These are phyloP conservation scores for Lingula anatina DNA, from an alignment of 2,888 invertebrate genomes.

Conservation along the genomic window DNA sequence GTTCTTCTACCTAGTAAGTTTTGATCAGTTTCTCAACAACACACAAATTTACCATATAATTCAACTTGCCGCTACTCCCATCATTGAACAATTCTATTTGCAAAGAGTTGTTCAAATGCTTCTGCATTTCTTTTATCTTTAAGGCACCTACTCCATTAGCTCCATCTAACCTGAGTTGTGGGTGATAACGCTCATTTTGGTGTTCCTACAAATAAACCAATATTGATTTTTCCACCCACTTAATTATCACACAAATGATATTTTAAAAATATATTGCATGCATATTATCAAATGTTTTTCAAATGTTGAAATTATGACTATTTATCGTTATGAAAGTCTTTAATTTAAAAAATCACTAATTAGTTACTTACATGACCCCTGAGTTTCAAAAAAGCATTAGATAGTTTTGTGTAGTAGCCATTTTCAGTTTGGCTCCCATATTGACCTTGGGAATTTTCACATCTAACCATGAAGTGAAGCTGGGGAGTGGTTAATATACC, in stretches of 20 bases:
- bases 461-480: constrained; percentile 87
- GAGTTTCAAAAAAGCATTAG: constrained; percentile 71
- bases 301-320: too few species aligned
- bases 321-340: too few species aligned
- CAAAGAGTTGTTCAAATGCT: constrained; percentile 61
- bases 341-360: too few species aligned
- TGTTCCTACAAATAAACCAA: constrained; percentile 13
- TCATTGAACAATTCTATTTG: constrained; percentile 73
- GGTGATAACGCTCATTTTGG: constrained; percentile 16
- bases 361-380: constrained; percentile 24
- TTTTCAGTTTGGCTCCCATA: constrained; percentile 78
- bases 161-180: constrained; percentile 67
- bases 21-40: not conserved
- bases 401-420: constrained; percentile 77
- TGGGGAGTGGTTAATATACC: constrained; percentile 91
- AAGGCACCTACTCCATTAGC: constrained; percentile 96
- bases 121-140: constrained; percentile 70
- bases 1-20: not conserved
- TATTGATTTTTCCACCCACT: too few species aligned
- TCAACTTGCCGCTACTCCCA: constrained; percentile 56
- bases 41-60: constrained; percentile 40
- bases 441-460: constrained; percentile 68
- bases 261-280: too few species aligned
- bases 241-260: too few species aligned
- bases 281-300: not conserved